A percentile compares a stretch with the other conserved stretches of the same genome.
These are phyloP conservation scores for Malacoraja senta DNA, from an alignment of 2,797 vertebrate genomes.

Conservation along the genomic window DNA sequence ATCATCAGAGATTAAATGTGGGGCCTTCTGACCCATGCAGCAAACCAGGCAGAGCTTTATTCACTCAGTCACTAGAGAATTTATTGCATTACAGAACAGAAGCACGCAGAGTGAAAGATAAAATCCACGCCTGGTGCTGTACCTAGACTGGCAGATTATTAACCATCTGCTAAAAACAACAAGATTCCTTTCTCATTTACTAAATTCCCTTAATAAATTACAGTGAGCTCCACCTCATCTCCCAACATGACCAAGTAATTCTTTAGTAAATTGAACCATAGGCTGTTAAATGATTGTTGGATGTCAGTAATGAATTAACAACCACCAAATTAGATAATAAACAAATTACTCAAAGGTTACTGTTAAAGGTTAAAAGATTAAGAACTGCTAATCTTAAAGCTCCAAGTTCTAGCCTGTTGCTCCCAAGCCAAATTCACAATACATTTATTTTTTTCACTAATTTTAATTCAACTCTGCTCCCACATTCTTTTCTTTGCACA, in stretches of 20 bases:
- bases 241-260: background rate
- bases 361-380: background rate
- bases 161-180: background rate
- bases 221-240: background rate
- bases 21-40: background rate
- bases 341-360: background rate
- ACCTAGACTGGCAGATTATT: background rate
- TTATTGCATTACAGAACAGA: background rate
- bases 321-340: background rate
- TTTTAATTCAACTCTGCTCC: background rate
- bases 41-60: background rate
- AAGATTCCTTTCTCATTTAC: background rate
- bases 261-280: background rate
- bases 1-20: background rate
- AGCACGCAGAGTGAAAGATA: background rate
- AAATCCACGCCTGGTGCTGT: background rate
- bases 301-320: background rate
- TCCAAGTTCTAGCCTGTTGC: background rate
- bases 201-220: background rate
- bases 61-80: background rate
- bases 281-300: background rate
- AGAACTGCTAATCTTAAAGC: background rate
- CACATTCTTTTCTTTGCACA: background rate
- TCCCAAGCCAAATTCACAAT: background rate
- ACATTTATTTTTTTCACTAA: background rate